A percentile compares a stretch with the other conserved stretches of the same genome.
Evolutionary conservation across 2,113 vertebrate species (phyloP).

Genomic region (Oceanites oceanicus): DNA sequence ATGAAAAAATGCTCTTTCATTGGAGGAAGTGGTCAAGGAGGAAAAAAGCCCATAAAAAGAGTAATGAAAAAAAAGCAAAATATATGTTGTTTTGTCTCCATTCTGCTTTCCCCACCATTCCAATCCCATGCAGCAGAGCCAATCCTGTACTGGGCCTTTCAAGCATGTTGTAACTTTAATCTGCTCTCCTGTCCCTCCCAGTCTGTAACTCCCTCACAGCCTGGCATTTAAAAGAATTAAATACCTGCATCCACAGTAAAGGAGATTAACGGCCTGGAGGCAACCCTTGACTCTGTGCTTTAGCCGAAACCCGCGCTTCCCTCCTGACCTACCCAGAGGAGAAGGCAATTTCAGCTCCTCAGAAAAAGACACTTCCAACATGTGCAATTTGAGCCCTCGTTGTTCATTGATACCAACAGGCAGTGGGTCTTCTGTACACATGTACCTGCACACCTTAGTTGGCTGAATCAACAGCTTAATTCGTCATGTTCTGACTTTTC

Average conservation of each 20-base stretch:
- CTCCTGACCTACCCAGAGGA: not conserved
- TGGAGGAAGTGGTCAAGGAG: not conserved
- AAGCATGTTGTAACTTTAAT: not conserved
- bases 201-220: not conserved
- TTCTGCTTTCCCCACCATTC: not conserved
- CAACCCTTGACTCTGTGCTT: not conserved
- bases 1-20: not conserved
- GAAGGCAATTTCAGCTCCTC: not conserved
- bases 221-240: not conserved
- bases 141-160: not conserved
- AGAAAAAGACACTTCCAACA: not conserved
- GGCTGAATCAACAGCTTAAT: not conserved
- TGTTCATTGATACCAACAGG: not conserved
- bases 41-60: not conserved
- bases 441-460: not conserved
- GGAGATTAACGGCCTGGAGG: not conserved
- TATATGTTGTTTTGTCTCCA: not conserved
- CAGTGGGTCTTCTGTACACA: fast-evolving
- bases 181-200: not conserved
- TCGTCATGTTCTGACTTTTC: not conserved
- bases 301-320: not conserved
- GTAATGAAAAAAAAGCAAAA: constrained; percentile 24
- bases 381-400: fast-evolving
- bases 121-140: not conserved
- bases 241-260: not conserved